Evolutionary conservation across 2,113 vertebrate species (phyloP), one percentile per base, ranked within the genome.

Genomic region (Toxotes jaculatrix): DNA sequence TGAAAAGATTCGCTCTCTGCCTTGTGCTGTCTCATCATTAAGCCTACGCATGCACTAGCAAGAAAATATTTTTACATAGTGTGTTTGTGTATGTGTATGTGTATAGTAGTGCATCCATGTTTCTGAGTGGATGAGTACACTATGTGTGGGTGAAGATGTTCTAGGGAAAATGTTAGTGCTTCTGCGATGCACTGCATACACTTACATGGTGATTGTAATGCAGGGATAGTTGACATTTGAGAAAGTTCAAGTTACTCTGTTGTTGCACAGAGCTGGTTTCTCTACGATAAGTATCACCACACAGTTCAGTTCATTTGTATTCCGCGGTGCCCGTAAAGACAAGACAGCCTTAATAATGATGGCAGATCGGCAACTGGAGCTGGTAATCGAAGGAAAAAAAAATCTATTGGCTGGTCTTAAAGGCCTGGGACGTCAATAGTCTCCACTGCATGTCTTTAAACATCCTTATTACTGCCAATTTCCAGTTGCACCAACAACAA

Each of bases 401-500:
- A 79, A 92, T 86, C 71, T 56, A 85, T 85, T 56, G 75, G 79
- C 49, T 64, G 32, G 40, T 88, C 85, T 90, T 77, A 89, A 62
- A 89, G 82, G 82, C 85, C 59, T 53, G 62, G 67, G 38, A 79
- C 27, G 14, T 87, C 84, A 90, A 86, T 91, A 85, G 84, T 76
- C 63, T 90, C 49, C 59, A 74, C 64, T 62, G 74, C 84, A 65
- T 80, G 65, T 88, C 86, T 90, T 84, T 81, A 85, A 85, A 86
- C 75, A 82, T 88, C 73, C 79, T 76, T 65, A 84, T 91, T 88
- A 83, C 60, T 77, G 78, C 57, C 79, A 74, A 76, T 88, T 91
- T 85, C 65, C 61, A 79, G 59, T 34, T 40, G 74, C 64, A 69
- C 62, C 57, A 77, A 85, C 82, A 79, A 80, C 63, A 77, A 78